These are phyloP conservation scores for Chirona hameri DNA, from an alignment of 2,888 invertebrate species.

Conservation along the genomic window DNA sequence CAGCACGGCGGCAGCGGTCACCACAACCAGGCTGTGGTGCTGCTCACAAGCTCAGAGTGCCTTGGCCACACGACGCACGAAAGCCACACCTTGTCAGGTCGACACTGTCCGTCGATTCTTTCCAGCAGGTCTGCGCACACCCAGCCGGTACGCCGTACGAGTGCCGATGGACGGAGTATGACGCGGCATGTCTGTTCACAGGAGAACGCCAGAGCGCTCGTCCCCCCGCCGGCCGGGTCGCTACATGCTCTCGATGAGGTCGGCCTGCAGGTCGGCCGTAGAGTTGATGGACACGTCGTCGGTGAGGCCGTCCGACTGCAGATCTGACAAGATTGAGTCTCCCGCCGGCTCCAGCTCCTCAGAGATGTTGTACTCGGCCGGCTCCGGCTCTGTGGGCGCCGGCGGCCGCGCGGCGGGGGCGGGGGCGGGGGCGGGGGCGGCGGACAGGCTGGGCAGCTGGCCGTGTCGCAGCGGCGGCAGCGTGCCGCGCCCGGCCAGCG, in stretches of 20 bases:
- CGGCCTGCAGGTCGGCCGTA: not conserved
- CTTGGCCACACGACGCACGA: no score
- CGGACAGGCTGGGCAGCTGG: not conserved
- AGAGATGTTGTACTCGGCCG: not conserved
- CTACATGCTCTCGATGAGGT: not conserved
- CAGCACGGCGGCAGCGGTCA: no score
- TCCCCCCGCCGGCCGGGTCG: not conserved
- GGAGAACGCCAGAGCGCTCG: no score
- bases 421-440: not conserved
- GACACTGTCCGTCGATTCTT: no score
- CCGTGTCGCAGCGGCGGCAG: slow-evolving; percentile 11
- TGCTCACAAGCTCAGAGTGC: no score
- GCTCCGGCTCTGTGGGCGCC: no score
- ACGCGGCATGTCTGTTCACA: no score
- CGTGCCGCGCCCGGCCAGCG: not conserved
- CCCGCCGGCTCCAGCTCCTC: not conserved
- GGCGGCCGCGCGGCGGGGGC: not conserved
- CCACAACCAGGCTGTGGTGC: no score
- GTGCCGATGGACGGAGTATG: no score
- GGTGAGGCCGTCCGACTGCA: not conserved
- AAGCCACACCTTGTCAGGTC: no score
- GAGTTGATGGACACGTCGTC: slow-evolving; percentile 7
- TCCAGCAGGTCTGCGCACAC: no score
- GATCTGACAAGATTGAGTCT: not conserved
- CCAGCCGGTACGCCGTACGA: no score